Base-by-base conservation (phyloP, 2,888 invertebrate genomes). In the Archaeoteleia sp. region DNA sequence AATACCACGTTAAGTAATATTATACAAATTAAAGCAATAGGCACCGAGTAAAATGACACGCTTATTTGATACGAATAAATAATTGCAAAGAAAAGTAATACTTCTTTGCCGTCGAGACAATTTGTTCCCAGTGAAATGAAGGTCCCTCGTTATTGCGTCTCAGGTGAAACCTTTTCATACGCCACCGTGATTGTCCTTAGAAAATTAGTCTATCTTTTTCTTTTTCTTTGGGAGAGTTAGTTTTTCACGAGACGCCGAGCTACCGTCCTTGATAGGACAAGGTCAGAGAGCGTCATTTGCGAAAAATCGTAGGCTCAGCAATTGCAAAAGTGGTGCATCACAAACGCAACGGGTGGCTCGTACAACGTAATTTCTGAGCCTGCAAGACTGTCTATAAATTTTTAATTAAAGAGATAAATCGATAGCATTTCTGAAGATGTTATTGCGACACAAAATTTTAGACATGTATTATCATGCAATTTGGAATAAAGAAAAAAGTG, bases 161-260 rank as follows among this genome's bases (percentile, higher is more conserved):
- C 53, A 27, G 20, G 29, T 29, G 13, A 35, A 39, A 46, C 46
- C 53, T 48, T 62, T 42, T 13, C 32, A 42, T 55, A 8, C 30
- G 29, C 8, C 46, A 45, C 30, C 45, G 39, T 40, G 51, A 53
- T 53, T 35, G 53, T 58, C 58, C 58, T 58, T 53, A 53, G 58
- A 66, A 66, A 66, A 66, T 66, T 66, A 66, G 42, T 17, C 48
- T 46, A n/a, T n/a, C n/a, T n/a, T n/a, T 58, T 66, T 53, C 49
- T 37, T 39, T 53, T 53, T 46, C 54, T 46, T 58, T 39, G 23
- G 37, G 30, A 8, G 23, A 57, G 43, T 51, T 17, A 45, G 23
- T 63, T 37, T 37, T 35, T 29, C 20, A 32, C 29, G 12, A 48
- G 42, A 55, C 7, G 14, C 25, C 17, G 9, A 48, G 42, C 13